Conservation (phyloP, 2,888 invertebrate genomes). For the Tachina lurida region DNA sequence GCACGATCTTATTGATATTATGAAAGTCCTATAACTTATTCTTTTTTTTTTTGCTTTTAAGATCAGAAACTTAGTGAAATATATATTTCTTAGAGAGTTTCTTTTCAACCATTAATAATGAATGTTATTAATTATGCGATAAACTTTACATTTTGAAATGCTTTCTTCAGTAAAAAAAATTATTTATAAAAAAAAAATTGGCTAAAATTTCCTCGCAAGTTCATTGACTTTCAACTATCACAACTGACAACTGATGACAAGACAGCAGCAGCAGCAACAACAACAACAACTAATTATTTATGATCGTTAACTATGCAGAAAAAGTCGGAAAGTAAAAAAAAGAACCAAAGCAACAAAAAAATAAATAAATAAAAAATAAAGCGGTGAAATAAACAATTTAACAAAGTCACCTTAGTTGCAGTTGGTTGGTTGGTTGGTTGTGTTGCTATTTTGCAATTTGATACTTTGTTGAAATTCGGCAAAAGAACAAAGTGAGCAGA, state of each 20-base stretch:
- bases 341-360: not conserved
- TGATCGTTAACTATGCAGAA: slow-evolving; percentile 35
- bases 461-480: slow-evolving; percentile 60
- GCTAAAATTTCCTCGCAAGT: slow-evolving; percentile 17
- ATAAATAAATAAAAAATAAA: slow-evolving; percentile 10
- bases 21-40: too few relatives aligned
- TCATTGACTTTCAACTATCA: slow-evolving; percentile 42
- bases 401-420: slow-evolving; percentile 39
- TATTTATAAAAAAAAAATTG: not conserved
- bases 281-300: slow-evolving; percentile 8
- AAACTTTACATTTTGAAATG: not conserved
- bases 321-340: slow-evolving; percentile 8
- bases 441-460: slow-evolving; percentile 60
- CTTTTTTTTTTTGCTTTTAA: too few relatives aligned
- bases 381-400: slow-evolving; percentile 56
- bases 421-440: slow-evolving; percentile 7
- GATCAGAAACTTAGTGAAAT: too few relatives aligned
- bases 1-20: too few relatives aligned
- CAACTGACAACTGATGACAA: slow-evolving; percentile 45
- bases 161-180: not conserved
- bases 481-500: slow-evolving; percentile 64
- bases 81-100: too few relatives aligned
- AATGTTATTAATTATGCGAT: too few relatives aligned
- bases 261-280: slow-evolving; percentile 27
- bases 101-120: too few relatives aligned